These are phyloP conservation scores for Phrynocephalus forsythii DNA, from an alignment of 2,797 vertebrate genomes.

Conservation along the genomic window DNA sequence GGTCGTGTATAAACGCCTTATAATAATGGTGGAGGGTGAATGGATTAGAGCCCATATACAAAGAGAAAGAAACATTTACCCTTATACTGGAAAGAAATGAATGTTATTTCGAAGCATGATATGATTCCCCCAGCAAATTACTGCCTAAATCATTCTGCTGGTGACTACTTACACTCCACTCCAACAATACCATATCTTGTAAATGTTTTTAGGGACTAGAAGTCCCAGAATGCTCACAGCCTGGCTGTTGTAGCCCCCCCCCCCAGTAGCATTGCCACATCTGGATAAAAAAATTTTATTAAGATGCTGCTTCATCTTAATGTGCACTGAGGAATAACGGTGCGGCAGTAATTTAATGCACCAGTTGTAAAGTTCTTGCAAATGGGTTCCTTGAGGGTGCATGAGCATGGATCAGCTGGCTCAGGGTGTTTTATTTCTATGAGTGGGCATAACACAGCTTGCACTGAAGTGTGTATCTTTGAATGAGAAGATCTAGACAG, in stretches of 20 bases:
- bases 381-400: too few species aligned
- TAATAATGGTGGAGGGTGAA: background rate
- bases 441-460: too few species aligned
- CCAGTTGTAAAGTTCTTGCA: background rate
- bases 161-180: background rate
- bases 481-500: background rate
- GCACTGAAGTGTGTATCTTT: background rate
- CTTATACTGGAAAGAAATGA: background rate
- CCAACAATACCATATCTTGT: background rate
- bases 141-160: background rate
- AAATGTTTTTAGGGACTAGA: background rate
- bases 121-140: background rate
- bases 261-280: background rate
- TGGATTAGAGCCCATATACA: background rate
- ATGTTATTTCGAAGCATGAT: background rate
- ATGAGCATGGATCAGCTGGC: background rate
- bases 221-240: background rate
- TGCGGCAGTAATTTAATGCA: background rate
- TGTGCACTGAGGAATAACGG: background rate
- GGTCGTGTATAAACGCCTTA: too few species aligned
- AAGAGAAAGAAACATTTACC: background rate
- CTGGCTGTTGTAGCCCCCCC: background rate
- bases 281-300: background rate
- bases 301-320: background rate
- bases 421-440: too few species aligned